Evolutionary conservation across 1,140 invertebrate genomes (phyloP).

Genomic region (Leptinotarsa defecta): DNA sequence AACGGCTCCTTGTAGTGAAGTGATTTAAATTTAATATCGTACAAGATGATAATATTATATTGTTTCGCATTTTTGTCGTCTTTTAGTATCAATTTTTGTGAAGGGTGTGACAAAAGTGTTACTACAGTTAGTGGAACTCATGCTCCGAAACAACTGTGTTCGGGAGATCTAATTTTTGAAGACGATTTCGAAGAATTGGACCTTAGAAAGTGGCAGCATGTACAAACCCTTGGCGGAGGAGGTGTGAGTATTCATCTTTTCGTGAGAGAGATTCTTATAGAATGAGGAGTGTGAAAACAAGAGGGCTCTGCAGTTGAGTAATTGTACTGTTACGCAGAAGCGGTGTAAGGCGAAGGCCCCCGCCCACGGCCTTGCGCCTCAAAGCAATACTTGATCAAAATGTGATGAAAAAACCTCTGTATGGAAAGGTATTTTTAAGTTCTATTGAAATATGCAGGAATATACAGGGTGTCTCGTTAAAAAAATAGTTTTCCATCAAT

Average conservation of each 20-base stretch:
- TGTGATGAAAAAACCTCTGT: too few relatives aligned
- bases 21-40: background rate
- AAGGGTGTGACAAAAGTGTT: background rate
- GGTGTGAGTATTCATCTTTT: slow-evolving; percentile 60
- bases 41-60: background rate
- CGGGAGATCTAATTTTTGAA: slow-evolving; percentile 66
- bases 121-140: slow-evolving; percentile 58
- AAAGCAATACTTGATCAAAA: too few relatives aligned
- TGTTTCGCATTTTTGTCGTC: background rate
- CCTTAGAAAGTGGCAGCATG: slow-evolving; percentile 68
- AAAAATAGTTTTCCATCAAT: too few relatives aligned
- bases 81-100: background rate
- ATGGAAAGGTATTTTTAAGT: too few relatives aligned
- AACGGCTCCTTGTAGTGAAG: background rate
- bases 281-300: background rate
- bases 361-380: too few relatives aligned
- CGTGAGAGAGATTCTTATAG: background rate
- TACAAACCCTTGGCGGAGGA: slow-evolving; percentile 69
- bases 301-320: background rate
- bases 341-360: too few relatives aligned
- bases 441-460: too few relatives aligned
- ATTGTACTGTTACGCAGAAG: background rate
- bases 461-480: too few relatives aligned
- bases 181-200: slow-evolving; percentile 68
- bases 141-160: slow-evolving; percentile 55